phyloP scores from a whole-genome alignment of 2,113 vertebrate species.

The Menura novaehollandiae region DNA sequence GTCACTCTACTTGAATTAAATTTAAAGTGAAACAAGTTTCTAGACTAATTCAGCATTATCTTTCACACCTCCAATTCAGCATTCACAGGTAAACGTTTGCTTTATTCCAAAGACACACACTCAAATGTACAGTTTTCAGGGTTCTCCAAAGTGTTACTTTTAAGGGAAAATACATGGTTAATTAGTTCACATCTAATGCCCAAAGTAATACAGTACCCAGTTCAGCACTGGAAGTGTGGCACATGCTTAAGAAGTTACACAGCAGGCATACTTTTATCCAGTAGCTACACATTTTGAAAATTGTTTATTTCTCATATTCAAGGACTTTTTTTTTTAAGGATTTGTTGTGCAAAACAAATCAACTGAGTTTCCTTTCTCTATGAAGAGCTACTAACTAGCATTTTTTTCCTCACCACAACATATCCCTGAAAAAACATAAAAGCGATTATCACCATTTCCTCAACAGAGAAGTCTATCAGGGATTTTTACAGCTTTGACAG shows the following conservation, averaged over 20 bases:
- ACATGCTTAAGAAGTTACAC: background rate
- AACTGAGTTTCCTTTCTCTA: background rate
- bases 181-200: background rate
- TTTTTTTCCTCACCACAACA: background rate
- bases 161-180: background rate
- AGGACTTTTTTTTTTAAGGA: background rate
- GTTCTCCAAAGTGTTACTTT: background rate
- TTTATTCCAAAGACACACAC: background rate
- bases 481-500: background rate
- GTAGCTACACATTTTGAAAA: too few species aligned
- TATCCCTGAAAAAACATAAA: background rate
- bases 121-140: background rate
- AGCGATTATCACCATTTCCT: background rate
- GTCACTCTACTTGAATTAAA: background rate
- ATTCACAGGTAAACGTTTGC: background rate
- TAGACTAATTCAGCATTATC: background rate
- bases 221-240: background rate
- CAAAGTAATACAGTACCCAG: background rate
- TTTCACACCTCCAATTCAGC: background rate
- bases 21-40: background rate
- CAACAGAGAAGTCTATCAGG: background rate
- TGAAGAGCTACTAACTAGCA: background rate
- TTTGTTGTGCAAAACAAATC: background rate
- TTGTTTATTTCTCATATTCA: background rate
- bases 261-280: background rate